Percentiles rank a stretch among this genome's conserved stretches.
phyloP scores from a whole-genome alignment of 2,888 invertebrate genomes.

The Cosmorhoe ocellata region DNA sequence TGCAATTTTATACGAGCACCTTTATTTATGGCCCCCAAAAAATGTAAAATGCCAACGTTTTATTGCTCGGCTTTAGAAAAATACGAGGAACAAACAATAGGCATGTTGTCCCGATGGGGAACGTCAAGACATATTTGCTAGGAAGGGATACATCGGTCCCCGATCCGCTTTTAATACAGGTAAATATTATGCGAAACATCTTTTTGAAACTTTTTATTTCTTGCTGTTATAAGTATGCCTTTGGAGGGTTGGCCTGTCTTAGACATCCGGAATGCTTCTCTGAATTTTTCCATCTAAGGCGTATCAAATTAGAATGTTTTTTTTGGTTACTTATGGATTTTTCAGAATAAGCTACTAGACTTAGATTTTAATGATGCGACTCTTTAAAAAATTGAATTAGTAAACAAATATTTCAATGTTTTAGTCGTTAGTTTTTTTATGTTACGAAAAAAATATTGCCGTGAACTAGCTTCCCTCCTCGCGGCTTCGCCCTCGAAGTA shows the following conservation, averaged over 20 bases:
- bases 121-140: slow-evolving; percentile 63
- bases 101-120: slow-evolving; percentile 68
- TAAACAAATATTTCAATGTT: too few relatives aligned
- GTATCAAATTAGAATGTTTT: too few relatives aligned
- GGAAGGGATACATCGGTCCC: slow-evolving; percentile 26
- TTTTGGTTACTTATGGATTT: too few relatives aligned
- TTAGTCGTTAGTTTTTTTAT: too few relatives aligned
- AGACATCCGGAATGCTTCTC: too few relatives aligned
- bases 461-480: too few relatives aligned
- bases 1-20: slow-evolving; percentile 77
- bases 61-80: slow-evolving; percentile 77
- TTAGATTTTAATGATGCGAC: too few relatives aligned
- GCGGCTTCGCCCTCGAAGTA: too few relatives aligned
- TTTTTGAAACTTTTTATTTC: slow-evolving; percentile 22
- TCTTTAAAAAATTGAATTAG: too few relatives aligned
- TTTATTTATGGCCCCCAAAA: slow-evolving; percentile 77
- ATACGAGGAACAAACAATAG: slow-evolving; percentile 79
- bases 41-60: slow-evolving; percentile 81
- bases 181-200: slow-evolving; percentile 22
- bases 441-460: too few relatives aligned
- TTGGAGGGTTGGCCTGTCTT: neutral
- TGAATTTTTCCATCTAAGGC: too few relatives aligned
- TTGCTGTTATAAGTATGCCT: slow-evolving; percentile 8
- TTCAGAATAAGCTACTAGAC: too few relatives aligned
- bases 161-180: slow-evolving; percentile 24